phyloP scores from a whole-genome alignment of 2,797 vertebrate genomes.

The Tenualosa thibaudeaui region DNA sequence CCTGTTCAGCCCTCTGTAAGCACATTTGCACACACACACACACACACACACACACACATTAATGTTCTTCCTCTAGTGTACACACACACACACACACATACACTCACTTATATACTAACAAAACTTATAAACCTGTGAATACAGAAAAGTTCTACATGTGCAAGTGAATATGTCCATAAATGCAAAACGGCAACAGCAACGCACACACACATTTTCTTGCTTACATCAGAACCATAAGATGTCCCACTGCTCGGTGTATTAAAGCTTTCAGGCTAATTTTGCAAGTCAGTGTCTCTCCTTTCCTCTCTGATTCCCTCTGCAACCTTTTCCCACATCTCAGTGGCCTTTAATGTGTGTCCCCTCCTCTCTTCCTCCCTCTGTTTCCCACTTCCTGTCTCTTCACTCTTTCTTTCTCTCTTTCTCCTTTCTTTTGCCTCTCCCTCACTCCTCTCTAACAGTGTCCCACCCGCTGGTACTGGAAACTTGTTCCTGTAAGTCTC shows the following conservation, averaged over 20 bases:
- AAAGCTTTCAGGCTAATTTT: neutral
- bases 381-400: slow-evolving; percentile 57
- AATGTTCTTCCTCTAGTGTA: neutral
- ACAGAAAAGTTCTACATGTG: too few relatives aligned
- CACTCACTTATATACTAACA: slow-evolving; percentile 9
- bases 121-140: slow-evolving; percentile 1
- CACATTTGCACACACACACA: slow-evolving; percentile 28
- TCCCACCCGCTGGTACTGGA: slow-evolving; percentile 84
- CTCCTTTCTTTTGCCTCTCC: slow-evolving; percentile 71
- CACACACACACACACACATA: neutral
- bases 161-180: neutral
- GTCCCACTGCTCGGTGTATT: neutral
- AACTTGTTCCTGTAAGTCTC: slow-evolving; percentile 86
- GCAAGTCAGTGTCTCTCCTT: slow-evolving; percentile 21
- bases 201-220: neutral
- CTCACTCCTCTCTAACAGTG: slow-evolving; percentile 75
- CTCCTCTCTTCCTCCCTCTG: slow-evolving; percentile 45
- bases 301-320: slow-evolving; percentile 40
- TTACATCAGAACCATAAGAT: neutral
- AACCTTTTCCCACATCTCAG: slow-evolving; percentile 68
- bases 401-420: slow-evolving; percentile 78
- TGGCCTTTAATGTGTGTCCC: slow-evolving; percentile 47
- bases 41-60: neutral
- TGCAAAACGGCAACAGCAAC: neutral
- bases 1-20: slow-evolving; percentile 80